Conservation (phyloP, 2,888 invertebrate genomes). For the Rhagonycha fulva region DNA sequence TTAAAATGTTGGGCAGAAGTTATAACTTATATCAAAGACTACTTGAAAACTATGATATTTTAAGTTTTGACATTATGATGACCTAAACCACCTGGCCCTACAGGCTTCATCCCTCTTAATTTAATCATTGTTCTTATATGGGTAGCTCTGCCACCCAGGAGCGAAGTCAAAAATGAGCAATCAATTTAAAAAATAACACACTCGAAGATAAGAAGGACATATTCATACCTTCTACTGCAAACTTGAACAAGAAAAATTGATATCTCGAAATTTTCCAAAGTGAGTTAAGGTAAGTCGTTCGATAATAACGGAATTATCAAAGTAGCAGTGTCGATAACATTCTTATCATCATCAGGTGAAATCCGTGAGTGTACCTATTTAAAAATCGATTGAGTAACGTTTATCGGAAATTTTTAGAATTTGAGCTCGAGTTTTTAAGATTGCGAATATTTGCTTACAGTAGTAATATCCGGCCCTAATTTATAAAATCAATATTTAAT, state of each 20-base stretch:
- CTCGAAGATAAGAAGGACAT: neutral
- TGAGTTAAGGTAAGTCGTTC: neutral
- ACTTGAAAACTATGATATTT: slow-evolving; percentile 9
- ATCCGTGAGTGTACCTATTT: neutral
- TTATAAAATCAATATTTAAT: neutral
- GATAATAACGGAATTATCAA: neutral
- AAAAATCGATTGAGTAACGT: neutral
- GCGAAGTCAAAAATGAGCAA: neutral
- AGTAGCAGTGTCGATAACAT: neutral
- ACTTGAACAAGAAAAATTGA: no score
- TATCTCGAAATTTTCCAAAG: no score
- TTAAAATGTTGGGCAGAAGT: neutral
- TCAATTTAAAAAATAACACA: neutral
- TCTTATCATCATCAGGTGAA: neutral
- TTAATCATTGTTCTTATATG: neutral
- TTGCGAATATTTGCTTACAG: slow-evolving; percentile 7
- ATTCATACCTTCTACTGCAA: no score
- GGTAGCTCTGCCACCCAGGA: neutral
- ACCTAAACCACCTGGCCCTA: slow-evolving; percentile 4
- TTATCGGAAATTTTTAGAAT: neutral
- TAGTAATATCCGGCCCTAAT: slow-evolving; percentile 1
- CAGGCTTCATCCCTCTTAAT: slow-evolving; percentile 3
- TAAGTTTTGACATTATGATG: slow-evolving; percentile 1
- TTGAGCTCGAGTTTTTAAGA: neutral
- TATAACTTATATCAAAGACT: slow-evolving; percentile 4